These are phyloP conservation scores for Sus scrofa DNA, from an alignment of 2,113 vertebrate species.

Conservation along the genomic window T2T-Sscrofa CM000812.6:143646501-143647000, in stretches of 20 bases:
- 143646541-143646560: conserved; percentile 72
- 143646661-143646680: conserved; percentile 79
- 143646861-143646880: background rate
- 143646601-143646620: conserved; percentile 82
- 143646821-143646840: conserved; percentile 2
- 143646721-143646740: conserved; percentile 68
- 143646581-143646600: conserved; percentile 62
- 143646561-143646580: conserved; percentile 71
- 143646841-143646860: background rate
- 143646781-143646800: conserved; percentile 26
- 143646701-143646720: conserved; percentile 74
- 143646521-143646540: conserved; percentile 49
- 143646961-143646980: conserved; percentile 88
- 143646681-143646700: conserved; percentile 21
- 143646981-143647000: conserved; percentile 78
- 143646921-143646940: conserved; percentile 63
- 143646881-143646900: conserved; percentile 45
- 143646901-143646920: conserved; percentile 85
- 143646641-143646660: conserved; percentile 64
- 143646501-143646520: background rate
- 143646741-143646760: conserved; percentile 45
- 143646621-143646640: conserved; percentile 61
- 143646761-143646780: conserved; percentile 54
- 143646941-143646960: conserved; percentile 82
- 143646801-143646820: background rate